Evolutionary conservation across 2,797 vertebrate species (phyloP), one percentile per base, ranked within the genome.

Genomic region (Columba guinea): DNA sequence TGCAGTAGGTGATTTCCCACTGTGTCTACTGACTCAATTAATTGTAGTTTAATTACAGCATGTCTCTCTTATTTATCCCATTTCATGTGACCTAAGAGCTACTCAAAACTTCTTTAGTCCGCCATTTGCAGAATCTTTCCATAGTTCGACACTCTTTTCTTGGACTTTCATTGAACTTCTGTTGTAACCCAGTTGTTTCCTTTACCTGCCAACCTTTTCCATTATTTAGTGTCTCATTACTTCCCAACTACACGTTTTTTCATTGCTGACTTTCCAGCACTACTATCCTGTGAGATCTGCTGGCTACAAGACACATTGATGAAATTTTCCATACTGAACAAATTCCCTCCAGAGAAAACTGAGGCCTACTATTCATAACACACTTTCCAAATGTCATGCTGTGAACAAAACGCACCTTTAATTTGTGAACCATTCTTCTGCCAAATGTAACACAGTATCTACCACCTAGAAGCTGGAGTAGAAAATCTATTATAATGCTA

Each of bases 231-330:
- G 52, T 90, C 58, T 39, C 46, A 11, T 84, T 71, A 34, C 22
- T 75, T 81, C 37, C 49, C 46, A 84, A 13, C 9, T 32, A 63
- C 30, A 10, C 10, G 67, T 83, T 13, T 32, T 32, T 55, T 85
- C 30, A 75, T 24, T 0, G 0, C 10, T 56, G 58, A 82, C 32
- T 64, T 91, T 14, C 23, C 41, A 52, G 21, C 0, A 0, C 26
- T 41, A 52, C 26, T 52, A 19, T 41, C 48, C 23, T 32, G 24
- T 30, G n/a, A 32, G 8, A 85, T 48, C 37, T 69, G 24, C 58
- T 81, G 17, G 52, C 71, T 41, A 84, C n/a, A 68, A 83, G 41
- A 69, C 34, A 77, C 10, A 32, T 17, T 0, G 13, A 28, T 18
- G 1, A 51, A 73, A 63, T 56, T 65, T 39, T 65, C 41, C 19